Evolutionary conservation across 1,140 invertebrate genomes (phyloP), one percentile per base, ranked within the genome.

Genomic region (Drepana arcuata): DNA sequence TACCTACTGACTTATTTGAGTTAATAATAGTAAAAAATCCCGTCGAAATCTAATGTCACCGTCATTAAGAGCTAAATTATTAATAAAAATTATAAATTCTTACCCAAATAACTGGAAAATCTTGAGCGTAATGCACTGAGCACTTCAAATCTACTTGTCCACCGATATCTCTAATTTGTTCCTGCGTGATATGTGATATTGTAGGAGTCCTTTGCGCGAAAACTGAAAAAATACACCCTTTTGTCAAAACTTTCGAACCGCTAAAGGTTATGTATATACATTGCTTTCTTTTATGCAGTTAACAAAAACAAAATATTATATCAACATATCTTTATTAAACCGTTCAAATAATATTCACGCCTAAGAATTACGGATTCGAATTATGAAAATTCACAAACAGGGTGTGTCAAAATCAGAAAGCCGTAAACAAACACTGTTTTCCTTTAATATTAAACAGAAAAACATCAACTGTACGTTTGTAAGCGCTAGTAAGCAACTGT

Each of bases 161-260:
- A 1, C 95, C 95, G 50, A 97, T 95, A 79, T 96, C 93, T 62
- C 93, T 91, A 26, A 96, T 94, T 84, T 95, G 93, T 70, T 95
- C 92, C 68, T 95, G 93, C 1, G 93, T 93, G 48, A 96, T 96
- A 47, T 94, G 92, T 0, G 94, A 95, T 60, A 97, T 97, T 1
- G 93, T 95, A 2, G 95, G 95, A 9, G 93, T 94, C 46, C 93
- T 85, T 66, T 95, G 94, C 9, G 82, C 85, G 27, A 62, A 42
- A 23, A 59, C 91, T 91, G 63, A 13, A 85, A 84, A 56, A 55
- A 18, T 4, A 16, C n/a, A n/a, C n/a, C n/a, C n/a, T n/a, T n/a
- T n/a, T n/a, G n/a, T n/a, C n/a, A n/a, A n/a, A n/a, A n/a, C n/a
- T n/a, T n/a, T n/a, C n/a, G n/a, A n/a, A n/a, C n/a, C n/a, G n/a